Evolutionary conservation across 37 sponge, comb jelly and placozoan species (phyloP).

Genomic region (Oopsacas minuta): DNA sequence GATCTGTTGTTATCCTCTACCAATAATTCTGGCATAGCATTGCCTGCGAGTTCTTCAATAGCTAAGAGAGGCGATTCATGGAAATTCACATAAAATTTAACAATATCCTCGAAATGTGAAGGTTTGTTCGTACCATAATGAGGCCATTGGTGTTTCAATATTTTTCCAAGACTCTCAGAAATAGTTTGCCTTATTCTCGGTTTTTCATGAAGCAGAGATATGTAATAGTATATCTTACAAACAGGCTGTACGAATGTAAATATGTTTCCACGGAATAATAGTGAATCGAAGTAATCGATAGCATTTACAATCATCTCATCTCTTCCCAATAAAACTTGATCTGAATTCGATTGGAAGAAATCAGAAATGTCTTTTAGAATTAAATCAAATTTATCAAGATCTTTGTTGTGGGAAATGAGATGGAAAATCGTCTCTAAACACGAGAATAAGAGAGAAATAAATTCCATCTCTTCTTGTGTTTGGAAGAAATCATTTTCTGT

Average conservation of each 20-base stretch:
- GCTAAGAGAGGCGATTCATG: neutral
- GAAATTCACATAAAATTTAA: neutral
- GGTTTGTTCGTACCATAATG: neutral
- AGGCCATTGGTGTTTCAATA: neutral
- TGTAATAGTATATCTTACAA: neutral
- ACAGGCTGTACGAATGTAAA: neutral
- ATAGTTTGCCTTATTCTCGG: neutral
- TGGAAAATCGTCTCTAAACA: neutral
- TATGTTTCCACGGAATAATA: slow-evolving; percentile 16
- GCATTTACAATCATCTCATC: neutral
- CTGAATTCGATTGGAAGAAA: neutral
- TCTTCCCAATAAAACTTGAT: neutral
- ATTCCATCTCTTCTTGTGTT: neutral
- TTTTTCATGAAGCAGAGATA: neutral
- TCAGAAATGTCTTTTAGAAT: neutral
- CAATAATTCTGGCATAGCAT: neutral
- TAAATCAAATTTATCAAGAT: neutral
- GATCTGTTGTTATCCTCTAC: neutral
- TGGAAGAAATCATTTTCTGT: neutral
- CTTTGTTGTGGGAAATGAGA: neutral
- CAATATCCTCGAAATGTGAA: neutral
- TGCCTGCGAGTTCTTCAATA: neutral
- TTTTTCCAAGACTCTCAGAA: neutral
- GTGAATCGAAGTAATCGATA: neutral
- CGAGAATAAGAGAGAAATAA: neutral